Base-by-base conservation (phyloP, 2,113 vertebrate species). In the Gambusia holbrooki region DNA sequence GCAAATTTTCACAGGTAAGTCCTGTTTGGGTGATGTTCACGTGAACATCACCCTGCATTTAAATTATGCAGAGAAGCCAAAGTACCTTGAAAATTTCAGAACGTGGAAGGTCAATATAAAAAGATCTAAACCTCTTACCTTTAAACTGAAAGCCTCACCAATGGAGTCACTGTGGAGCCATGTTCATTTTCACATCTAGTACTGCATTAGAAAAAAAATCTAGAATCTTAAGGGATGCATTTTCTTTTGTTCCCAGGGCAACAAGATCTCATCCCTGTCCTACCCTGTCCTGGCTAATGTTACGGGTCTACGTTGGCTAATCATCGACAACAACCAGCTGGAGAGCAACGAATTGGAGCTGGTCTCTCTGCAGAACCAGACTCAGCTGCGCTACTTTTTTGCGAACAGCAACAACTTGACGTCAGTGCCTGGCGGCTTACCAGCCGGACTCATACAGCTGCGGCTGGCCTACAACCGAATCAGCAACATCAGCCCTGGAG, bases 291-390 rank as follows among this genome's bases (percentile, higher is more conserved):
- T 95, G 69, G 48, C 74, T 80, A 95, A 95, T 66, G 15, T 80
- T 40, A 91, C 92, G 1, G 81, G 73, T n/a, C 81, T 94, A 4
- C 92, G 85, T 19, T 95, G 93, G 94, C 90, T 95, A 60, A 90
- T 96, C 69, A 60, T 96, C 87, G 95, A 96, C 84, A 87, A 76
- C 62, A 96, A 95, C 74, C 84, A 88, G 68, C 83, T 96, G 66
- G 69, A 81, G 67, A 94, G 83, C 0, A 66, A 90, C n/a, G 73
- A 63, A 29, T 82, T 94, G 68, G 75, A 84, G 27, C 62, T 13
- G 35, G 69, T 51, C 0, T 32, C 66, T 14, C 84, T 95, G 25
- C 85, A 90, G 68, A 90, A 90, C 80, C 88, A 94, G 75, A 91
- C 86, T 29, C 62, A 69, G 65, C 85, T 95, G 69, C 81, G 80